Evolutionary conservation across 2,888 invertebrate genomes (phyloP).

Genomic region (Callinectes sapidus): DNA sequence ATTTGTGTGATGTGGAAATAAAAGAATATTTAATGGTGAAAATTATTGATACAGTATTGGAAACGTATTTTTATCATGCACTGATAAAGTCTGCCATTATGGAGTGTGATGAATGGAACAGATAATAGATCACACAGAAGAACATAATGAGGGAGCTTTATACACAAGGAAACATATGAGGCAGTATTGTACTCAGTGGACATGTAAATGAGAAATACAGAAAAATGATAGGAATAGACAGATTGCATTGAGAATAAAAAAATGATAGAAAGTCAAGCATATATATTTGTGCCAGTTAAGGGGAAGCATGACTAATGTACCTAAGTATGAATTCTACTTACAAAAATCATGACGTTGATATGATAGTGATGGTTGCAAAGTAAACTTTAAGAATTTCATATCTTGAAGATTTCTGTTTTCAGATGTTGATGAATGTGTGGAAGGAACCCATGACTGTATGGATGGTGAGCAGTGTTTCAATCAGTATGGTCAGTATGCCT

Average conservation of each 20-base stretch:
- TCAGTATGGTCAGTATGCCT: slow-evolving; percentile 67
- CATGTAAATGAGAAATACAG: no score
- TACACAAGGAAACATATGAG: no score
- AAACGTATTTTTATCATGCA: neutral
- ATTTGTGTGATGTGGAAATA: neutral
- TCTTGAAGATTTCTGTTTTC: neutral
- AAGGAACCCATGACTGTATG: slow-evolving; percentile 60
- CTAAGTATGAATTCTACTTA: neutral
- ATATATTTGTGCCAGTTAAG: neutral
- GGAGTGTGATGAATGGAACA: no score
- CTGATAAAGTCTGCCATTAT: neutral
- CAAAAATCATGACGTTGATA: neutral
- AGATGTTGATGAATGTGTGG: slow-evolving; percentile 72
- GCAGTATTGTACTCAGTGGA: no score
- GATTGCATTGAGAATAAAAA: no score
- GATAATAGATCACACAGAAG: no score
- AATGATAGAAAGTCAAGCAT: no score
- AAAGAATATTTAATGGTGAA: neutral
- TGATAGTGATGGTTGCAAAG: neutral
- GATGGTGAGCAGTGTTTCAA: slow-evolving; percentile 68
- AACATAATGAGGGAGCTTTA: no score
- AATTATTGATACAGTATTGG: neutral
- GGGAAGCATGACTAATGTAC: neutral
- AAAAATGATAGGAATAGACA: no score
- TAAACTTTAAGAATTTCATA: neutral